Evolutionary conservation across 1,140 invertebrate species (phyloP).

Genomic region (Lanistes nyassanus): DNA sequence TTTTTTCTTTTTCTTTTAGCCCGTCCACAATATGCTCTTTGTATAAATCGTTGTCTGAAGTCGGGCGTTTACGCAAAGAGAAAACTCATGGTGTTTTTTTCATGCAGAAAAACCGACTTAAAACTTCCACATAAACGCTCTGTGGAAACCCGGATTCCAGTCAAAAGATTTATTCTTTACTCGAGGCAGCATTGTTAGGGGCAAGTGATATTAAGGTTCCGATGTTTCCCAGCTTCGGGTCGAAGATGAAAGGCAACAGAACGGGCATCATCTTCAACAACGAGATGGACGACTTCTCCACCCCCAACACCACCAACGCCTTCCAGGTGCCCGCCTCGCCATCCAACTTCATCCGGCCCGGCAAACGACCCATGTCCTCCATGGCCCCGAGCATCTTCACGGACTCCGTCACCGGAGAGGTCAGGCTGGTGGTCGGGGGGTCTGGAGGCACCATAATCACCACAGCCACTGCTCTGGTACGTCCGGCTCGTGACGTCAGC

Average conservation of each 20-base stretch:
- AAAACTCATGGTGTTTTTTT: too few relatives aligned
- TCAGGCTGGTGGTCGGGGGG: slow-evolving; percentile 82
- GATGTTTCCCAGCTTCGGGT: slow-evolving; percentile 66
- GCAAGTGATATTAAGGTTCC: too few relatives aligned
- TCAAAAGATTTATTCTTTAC: too few relatives aligned
- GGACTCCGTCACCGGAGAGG: slow-evolving; percentile 75
- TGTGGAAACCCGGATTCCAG: too few relatives aligned
- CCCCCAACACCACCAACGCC: slow-evolving; percentile 77
- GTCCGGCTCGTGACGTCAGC: slow-evolving; percentile 25
- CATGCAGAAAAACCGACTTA: too few relatives aligned
- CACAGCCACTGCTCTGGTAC: slow-evolving; percentile 81
- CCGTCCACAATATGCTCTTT: too few relatives aligned
- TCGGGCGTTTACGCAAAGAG: too few relatives aligned
- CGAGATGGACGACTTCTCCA: slow-evolving; percentile 96
- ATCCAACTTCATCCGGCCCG: slow-evolving; percentile 81
- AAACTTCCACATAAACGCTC: too few relatives aligned
- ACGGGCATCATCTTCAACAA: slow-evolving; percentile 95
- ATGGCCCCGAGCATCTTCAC: slow-evolving; percentile 89
- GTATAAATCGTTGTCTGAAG: too few relatives aligned
- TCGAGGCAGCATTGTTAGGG: too few relatives aligned
- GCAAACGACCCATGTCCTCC: slow-evolving; percentile 90
- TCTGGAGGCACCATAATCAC: slow-evolving; percentile 94
- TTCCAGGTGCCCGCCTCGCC: slow-evolving; percentile 74
- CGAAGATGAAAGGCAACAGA: slow-evolving; percentile 68
- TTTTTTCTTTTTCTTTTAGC: too few relatives aligned